Evolutionary conservation across 2,113 vertebrate species (phyloP).

Genomic region (human (Homo sapiens)): DNA sequence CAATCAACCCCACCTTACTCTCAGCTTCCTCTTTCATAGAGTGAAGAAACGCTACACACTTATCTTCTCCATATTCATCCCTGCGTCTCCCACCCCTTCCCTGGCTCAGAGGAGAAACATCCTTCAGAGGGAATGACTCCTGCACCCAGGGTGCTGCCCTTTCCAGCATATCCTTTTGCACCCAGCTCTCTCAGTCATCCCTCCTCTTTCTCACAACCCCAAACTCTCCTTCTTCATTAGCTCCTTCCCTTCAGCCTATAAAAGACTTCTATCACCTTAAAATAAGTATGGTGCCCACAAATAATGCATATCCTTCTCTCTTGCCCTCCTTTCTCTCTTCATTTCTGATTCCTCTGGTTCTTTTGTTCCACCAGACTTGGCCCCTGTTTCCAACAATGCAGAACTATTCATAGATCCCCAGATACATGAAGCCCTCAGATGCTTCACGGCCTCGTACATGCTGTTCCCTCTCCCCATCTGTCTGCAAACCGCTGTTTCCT

Average conservation of each 20-base stretch:
- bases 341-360: background rate
- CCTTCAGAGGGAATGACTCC: background rate
- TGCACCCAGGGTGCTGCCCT: too few relatives aligned
- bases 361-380: background rate
- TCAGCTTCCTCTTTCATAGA: background rate
- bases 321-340: background rate
- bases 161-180: background rate
- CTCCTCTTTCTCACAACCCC: background rate
- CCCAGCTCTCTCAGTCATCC: background rate
- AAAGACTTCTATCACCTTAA: background rate
- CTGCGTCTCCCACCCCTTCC: background rate
- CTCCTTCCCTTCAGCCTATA: background rate
- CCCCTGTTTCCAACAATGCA: background rate
- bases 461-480: background rate
- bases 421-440: background rate
- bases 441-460: background rate
- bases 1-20: background rate
- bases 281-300: background rate
- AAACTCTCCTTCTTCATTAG: background rate
- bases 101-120: background rate
- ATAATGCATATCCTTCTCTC: background rate
- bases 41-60: background rate
- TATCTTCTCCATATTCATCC: background rate
- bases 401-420: background rate
- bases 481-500: background rate